A percentile compares a stretch with the other conserved stretches of the same genome.
phyloP scores from a whole-genome alignment of 1,140 invertebrate species.

The Thaumatotibia leucotreta region DNA sequence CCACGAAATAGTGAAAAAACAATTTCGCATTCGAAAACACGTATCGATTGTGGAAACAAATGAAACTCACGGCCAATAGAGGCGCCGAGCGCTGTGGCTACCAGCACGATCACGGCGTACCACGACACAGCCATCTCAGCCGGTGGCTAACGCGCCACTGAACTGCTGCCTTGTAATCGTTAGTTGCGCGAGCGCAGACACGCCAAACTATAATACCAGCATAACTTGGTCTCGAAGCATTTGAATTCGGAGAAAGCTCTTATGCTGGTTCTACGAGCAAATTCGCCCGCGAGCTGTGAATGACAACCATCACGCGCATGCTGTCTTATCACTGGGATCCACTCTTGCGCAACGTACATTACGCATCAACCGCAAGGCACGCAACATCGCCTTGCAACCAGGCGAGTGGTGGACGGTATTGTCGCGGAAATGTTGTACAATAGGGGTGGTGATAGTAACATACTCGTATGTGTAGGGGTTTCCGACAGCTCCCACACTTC shows the following conservation, averaged over 20 bases:
- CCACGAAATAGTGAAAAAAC: no score
- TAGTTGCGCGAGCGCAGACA: slow-evolving; percentile 37
- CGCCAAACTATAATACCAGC: background rate
- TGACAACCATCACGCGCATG: background rate
- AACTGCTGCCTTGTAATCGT: slow-evolving; percentile 38
- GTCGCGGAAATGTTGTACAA: background rate
- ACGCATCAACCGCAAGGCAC: background rate
- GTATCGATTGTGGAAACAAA: slow-evolving; percentile 37
- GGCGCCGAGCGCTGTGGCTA: slow-evolving; percentile 56
- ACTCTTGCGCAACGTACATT: background rate
- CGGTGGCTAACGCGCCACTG: slow-evolving; percentile 61
- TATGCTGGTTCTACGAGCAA: background rate
- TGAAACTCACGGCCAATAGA: slow-evolving; percentile 56
- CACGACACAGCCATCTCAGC: slow-evolving; percentile 56
- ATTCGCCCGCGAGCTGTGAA: background rate
- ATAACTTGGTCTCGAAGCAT: background rate
- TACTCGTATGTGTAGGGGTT: slow-evolving; percentile 28
- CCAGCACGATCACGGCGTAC: slow-evolving; percentile 52
- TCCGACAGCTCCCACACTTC: slow-evolving; percentile 32
- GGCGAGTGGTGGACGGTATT: background rate
- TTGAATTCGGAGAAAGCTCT: background rate
- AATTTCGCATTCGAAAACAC: background rate
- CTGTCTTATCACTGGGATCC: slow-evolving; percentile 25
- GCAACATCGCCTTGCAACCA: background rate
- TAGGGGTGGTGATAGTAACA: slow-evolving; percentile 21